Evolutionary conservation across 2,888 invertebrate species (phyloP), one percentile per base, ranked within the genome.

Genomic region (Sesia bembeciformis): DNA sequence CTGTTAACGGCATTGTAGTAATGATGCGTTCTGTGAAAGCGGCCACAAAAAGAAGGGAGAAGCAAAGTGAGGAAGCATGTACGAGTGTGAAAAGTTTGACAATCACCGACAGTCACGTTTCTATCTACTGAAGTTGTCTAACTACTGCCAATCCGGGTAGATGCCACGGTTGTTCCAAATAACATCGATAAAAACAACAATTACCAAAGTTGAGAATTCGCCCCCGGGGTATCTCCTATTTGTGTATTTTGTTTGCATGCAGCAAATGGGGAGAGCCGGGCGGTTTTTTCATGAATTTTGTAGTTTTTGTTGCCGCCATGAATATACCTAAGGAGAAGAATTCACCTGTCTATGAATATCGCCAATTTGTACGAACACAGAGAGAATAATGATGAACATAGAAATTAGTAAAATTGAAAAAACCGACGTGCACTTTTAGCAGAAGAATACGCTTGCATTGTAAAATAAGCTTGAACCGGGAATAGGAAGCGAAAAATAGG

Each of bases 221-320:
- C 60, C 55, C 71, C 70, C 70, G 71, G 61, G 46, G 65, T 66
- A 68, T 70, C 68, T 80, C 79, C 82, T 86, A 86, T 79, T 85
- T 86, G 82, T 77, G 78, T 74, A 85, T 81, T 82, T 84, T 86
- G 78, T 84, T 85, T 78, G 83, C 80, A 78, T 85, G 88, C 74
- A 88, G 85, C 81, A 88, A 85, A 76, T 86, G 85, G 70, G 87
- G 84, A 72, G 87, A 79, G 72, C 84, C 84, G 67, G 85, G 81
- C 67, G 84, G 78, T 58, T 84, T 83, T 82, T 84, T 84, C 70
- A 68, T 80, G 78, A 84, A 82, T 81, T 86, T 87, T 78, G 87
- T 82, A 55, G 85, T 81, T 76, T 76, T 77, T 66, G 70, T 68
- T 59, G 72, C 64, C 63, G 68, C 69, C 87, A 81, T 86, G 82